Base-by-base conservation (phyloP, 2,797 vertebrate genomes). In the Acipenser transmontanus region DNA sequence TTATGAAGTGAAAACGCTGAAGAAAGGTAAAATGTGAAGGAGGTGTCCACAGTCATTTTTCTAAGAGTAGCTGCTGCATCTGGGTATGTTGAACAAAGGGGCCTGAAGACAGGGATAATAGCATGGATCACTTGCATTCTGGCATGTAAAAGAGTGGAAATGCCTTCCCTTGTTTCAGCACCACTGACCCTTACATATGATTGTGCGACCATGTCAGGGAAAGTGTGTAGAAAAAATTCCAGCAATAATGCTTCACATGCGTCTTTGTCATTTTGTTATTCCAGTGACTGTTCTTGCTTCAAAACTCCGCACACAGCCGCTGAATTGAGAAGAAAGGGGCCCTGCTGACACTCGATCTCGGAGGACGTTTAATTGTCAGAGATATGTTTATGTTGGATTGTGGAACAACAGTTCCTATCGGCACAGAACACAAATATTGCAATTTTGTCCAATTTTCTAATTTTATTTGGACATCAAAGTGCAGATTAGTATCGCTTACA, bases 1-100 rank as follows among this genome's bases (percentile, higher is more conserved):
- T 96, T 95, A 96, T 96, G 93, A 95, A 96, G 92, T 94, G 92
- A 95, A 94, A 96, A 93, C 80, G 81, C 82, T 84, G 74, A 80
- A 86, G 85, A 89, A 89, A 91, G 88, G 85, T 88, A 89, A 93
- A 93, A 92, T 89, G 91, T 85, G 85, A 93, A 92, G 91, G 89
- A 89, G 92, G 91, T 90, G 91, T 93, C 92, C 86, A 80, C 84
- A 88, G 93, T 92, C 84, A 90, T 93, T 93, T 90, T 86, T 91
- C 86, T 74, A 59, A 89, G 88, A 93, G 93, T 87, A 77, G 86
- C 87, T 71, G 66, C 81, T 80, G 92, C 92, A 94, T 96, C 93
- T 94, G 93, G 92, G 84, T 89, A 87, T 87, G 85, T 88, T 86
- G 89, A 91, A 91, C 88, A 91, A 94, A 94, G 91, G 87, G 74